phyloP scores from a whole-genome alignment of 1,140 invertebrate genomes.

The Drosophila pseudoobscura region DNA sequence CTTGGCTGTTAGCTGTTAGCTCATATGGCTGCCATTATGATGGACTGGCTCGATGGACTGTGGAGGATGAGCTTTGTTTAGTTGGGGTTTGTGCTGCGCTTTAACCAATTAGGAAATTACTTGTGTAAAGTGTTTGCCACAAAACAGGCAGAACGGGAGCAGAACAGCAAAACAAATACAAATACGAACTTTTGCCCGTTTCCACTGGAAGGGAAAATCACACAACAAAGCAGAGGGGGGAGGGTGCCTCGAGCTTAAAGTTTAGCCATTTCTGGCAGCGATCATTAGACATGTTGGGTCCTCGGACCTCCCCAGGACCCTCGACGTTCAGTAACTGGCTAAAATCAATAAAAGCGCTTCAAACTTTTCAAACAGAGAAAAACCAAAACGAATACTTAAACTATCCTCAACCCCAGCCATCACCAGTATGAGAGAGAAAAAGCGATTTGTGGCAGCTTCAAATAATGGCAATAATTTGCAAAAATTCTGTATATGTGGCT shows the following conservation, averaged over 20 bases:
- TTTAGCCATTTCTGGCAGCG: conserved; percentile 13
- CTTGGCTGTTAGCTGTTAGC: not conserved
- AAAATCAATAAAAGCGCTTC: conserved; percentile 48
- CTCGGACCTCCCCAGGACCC: not conserved
- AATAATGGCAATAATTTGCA: no score
- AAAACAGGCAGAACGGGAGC: conserved; percentile 11
- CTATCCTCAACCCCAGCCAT: not conserved
- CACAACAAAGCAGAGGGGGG: conserved; percentile 2
- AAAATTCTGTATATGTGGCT: not conserved
- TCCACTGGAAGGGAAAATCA: conserved; percentile 3
- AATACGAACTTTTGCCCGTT: conserved; percentile 34
- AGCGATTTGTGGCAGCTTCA: no score
- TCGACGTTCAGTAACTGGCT: not conserved
- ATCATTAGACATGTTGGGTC: conserved; percentile 31
- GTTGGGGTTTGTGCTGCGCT: conserved; percentile 33
- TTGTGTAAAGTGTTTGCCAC: conserved; percentile 59
- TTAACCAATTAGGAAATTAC: conserved; percentile 75
- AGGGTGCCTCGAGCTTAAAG: conserved; percentile 19
- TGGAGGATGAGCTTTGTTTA: conserved; percentile 23
- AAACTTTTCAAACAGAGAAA: conserved; percentile 28
- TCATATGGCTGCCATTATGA: conserved; percentile 33
- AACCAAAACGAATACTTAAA: conserved; percentile 2
- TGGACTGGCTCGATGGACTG: conserved; percentile 11
- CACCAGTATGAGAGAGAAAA: no score
- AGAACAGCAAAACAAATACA: conserved; percentile 13